phyloP scores from a whole-genome alignment of 1,140 invertebrate species.

The Lasaia peninsularis region DNA sequence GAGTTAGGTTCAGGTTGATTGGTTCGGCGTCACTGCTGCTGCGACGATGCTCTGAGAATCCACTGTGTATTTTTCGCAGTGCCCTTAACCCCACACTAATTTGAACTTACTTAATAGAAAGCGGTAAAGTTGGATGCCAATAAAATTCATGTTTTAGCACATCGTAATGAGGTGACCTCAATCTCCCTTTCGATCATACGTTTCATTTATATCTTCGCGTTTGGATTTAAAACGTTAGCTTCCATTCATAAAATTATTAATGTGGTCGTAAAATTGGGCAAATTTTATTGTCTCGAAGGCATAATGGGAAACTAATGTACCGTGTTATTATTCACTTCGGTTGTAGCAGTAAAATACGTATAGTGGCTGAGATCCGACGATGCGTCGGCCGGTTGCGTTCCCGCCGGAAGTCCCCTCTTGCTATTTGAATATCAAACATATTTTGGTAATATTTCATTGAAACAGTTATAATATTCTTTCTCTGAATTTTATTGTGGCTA shows the following conservation, averaged over 20 bases:
- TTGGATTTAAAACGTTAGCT: constrained; percentile 65
- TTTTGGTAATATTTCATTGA: constrained; percentile 69
- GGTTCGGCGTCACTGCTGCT: no score
- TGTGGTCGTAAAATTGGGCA: constrained; percentile 76
- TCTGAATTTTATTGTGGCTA: constrained; percentile 52
- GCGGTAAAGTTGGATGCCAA: no score
- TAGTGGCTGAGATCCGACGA: constrained; percentile 45
- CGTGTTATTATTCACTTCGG: constrained; percentile 76
- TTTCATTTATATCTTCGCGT: constrained; percentile 63
- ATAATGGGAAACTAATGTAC: constrained; percentile 77
- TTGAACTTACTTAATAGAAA: no score
- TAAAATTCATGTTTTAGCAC: constrained; percentile 47
- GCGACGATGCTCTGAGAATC: no score
- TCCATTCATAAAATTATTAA: constrained; percentile 77
- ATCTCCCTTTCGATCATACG: constrained; percentile 41
- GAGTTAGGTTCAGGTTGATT: no score
- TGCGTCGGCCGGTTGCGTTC: constrained; percentile 42
- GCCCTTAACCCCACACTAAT: no score
- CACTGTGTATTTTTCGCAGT: no score
- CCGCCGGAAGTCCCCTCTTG: constrained; percentile 65
- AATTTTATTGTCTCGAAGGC: constrained; percentile 76
- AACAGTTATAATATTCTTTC: constrained; percentile 75
- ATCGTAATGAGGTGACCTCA: constrained; percentile 51
- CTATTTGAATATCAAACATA: constrained; percentile 74
- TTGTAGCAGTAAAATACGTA: constrained; percentile 71